A percentile compares a stretch with the other conserved stretches of the same genome.
Evolutionary conservation across 2,888 invertebrate genomes (phyloP).

Genomic region (Nomada lathburiana): DNA sequence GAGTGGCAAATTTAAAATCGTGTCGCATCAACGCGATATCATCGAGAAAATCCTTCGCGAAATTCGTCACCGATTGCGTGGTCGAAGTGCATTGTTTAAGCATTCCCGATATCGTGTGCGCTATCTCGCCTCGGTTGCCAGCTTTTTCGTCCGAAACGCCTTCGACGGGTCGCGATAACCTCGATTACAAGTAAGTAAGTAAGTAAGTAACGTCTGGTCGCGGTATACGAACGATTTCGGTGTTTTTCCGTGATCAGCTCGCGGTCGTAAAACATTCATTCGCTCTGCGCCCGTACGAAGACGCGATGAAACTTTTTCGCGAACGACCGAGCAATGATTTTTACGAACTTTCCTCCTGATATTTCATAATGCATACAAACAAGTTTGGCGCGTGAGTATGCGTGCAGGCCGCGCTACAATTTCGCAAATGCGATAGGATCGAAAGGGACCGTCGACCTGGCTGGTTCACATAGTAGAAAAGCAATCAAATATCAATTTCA

Average conservation of each 20-base stretch:
- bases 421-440: background rate
- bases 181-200: background rate
- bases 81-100: constrained; percentile 8
- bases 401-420: constrained; percentile 12
- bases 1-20: background rate
- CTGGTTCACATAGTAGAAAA: constrained; percentile 43
- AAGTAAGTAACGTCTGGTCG: constrained; percentile 7
- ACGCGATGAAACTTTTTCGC: constrained; percentile 1
- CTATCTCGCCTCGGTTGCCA: background rate
- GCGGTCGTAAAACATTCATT: constrained; percentile 22
- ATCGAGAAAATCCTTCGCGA: constrained; percentile 12
- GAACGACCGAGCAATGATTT: constrained; percentile 18
- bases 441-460: constrained; percentile 9
- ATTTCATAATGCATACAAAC: background rate
- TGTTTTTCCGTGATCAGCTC: constrained; percentile 18
- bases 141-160: background rate
- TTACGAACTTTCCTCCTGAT: constrained; percentile 34
- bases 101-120: background rate
- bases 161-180: constrained; percentile 10
- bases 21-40: background rate
- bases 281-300: background rate
- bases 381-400: background rate
- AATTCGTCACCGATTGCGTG: background rate
- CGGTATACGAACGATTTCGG: constrained; percentile 6
- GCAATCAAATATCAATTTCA: constrained; percentile 60